Conservation (phyloP, 2,797 vertebrate genomes). For the Oryzias dopingdopingensis region DNA sequence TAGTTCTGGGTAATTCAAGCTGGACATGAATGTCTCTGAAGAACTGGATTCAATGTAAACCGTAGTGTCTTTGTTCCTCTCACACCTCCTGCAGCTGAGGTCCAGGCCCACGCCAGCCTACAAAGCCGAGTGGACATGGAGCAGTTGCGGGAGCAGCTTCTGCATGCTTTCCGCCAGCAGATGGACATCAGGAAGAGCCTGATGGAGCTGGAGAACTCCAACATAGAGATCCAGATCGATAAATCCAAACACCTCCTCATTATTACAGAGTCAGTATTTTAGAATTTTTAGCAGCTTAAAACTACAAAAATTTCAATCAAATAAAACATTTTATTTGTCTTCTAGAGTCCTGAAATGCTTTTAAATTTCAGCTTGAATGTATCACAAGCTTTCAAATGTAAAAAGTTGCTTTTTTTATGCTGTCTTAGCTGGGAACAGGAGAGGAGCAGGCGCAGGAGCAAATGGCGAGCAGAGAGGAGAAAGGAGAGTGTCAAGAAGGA, state of each 20-base stretch:
- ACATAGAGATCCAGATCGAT: conserved; percentile 85
- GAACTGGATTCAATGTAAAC: no score
- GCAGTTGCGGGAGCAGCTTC: conserved; percentile 81
- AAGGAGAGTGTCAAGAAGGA: conserved; percentile 83
- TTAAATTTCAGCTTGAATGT: no score
- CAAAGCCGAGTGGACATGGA: conserved; percentile 80
- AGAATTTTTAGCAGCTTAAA: background rate
- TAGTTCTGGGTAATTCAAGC: no score
- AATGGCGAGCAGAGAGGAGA: conserved; percentile 80
- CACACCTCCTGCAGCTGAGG: conserved; percentile 75
- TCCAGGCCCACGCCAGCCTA: conserved; percentile 80
- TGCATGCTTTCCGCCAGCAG: conserved; percentile 84
- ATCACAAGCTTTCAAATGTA: background rate
- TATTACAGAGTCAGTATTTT: conserved; percentile 79
- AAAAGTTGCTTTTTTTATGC: background rate
- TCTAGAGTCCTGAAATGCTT: no score
- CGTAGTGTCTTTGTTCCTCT: background rate
- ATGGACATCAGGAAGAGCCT: conserved; percentile 85
- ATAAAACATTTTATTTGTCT: no score
- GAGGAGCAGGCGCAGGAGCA: conserved; percentile 72
- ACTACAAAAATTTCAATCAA: background rate
- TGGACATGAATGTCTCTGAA: background rate
- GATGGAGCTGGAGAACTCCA: conserved; percentile 84
- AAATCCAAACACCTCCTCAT: conserved; percentile 86
- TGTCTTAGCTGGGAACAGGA: conserved; percentile 86